Conservation (phyloP, 2,113 vertebrate species). For the Dromas ardeola region DNA sequence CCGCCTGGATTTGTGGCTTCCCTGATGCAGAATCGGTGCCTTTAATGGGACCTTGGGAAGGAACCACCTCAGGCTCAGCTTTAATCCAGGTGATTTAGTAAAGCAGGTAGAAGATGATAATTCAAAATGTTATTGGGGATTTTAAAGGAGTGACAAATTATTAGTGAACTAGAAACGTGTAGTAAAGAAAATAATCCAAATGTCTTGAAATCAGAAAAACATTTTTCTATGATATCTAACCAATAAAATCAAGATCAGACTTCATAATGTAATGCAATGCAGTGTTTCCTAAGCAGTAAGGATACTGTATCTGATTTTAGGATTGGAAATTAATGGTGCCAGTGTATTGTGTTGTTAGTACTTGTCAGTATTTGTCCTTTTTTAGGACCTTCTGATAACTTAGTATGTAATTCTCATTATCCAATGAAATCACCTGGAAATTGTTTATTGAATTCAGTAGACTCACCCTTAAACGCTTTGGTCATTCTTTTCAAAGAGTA, state of each 20-base stretch:
- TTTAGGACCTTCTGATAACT: conserved; percentile 6
- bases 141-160: neutral
- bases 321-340: neutral
- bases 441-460: conserved; percentile 39
- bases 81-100: neutral
- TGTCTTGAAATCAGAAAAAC: neutral
- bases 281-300: neutral
- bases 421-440: conserved; percentile 52
- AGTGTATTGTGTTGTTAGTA: neutral
- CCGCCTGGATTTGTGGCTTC: neutral
- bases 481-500: conserved; percentile 17
- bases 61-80: neutral
- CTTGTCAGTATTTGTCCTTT: neutral
- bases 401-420: conserved; percentile 20
- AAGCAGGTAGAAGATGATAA: neutral
- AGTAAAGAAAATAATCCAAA: neutral
- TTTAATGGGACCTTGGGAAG: neutral
- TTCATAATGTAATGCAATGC: neutral
- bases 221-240: neutral
- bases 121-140: neutral
- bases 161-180: neutral
- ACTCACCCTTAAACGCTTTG: conserved; percentile 1
- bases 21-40: neutral
- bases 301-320: neutral
- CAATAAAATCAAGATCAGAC: neutral